Evolutionary conservation across 1,140 invertebrate species (phyloP).

Genomic region (Drosophila pachea): DNA sequence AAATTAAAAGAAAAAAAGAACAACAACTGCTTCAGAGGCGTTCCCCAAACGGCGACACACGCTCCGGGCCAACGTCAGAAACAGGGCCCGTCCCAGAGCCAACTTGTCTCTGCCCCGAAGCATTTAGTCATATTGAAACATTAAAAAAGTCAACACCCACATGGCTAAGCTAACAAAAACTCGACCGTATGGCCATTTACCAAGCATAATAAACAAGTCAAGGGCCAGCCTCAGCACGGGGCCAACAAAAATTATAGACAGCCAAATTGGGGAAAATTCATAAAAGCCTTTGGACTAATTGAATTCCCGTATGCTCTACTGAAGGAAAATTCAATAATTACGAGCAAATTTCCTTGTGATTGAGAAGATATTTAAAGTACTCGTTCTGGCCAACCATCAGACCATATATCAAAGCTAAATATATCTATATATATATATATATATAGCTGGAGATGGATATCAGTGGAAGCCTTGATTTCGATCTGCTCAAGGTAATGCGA

Average conservation of each 20-base stretch:
- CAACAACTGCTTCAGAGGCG: conserved; percentile 53
- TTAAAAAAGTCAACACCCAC: conserved; percentile 77
- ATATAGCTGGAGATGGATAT: not conserved
- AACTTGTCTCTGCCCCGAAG: conserved; percentile 55
- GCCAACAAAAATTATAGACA: conserved; percentile 41
- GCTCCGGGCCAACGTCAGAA: conserved; percentile 21
- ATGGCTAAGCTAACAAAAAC: conserved; percentile 57
- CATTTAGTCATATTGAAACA: conserved; percentile 77
- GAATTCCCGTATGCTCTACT: conserved; percentile 33
- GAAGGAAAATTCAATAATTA: not conserved
- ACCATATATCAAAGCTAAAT: too few species aligned
- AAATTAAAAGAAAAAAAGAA: conserved; percentile 26
- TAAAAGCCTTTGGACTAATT: conserved; percentile 27
- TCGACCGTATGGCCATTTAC: conserved; percentile 56
- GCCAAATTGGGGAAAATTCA: conserved; percentile 30
- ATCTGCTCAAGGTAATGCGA: conserved; percentile 35
- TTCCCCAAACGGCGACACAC: conserved; percentile 32
- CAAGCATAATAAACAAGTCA: conserved; percentile 64
- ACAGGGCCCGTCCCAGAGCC: conserved; percentile 31
- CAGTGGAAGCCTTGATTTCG: not conserved
- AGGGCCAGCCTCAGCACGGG: conserved; percentile 32
- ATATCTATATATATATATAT: not conserved
- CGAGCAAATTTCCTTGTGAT: not conserved
- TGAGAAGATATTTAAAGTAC: too few species aligned
- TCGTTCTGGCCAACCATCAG: too few species aligned